Evolutionary conservation across 2,113 vertebrate genomes (phyloP).

Genomic region (Phylloscopus whistleri): DNA sequence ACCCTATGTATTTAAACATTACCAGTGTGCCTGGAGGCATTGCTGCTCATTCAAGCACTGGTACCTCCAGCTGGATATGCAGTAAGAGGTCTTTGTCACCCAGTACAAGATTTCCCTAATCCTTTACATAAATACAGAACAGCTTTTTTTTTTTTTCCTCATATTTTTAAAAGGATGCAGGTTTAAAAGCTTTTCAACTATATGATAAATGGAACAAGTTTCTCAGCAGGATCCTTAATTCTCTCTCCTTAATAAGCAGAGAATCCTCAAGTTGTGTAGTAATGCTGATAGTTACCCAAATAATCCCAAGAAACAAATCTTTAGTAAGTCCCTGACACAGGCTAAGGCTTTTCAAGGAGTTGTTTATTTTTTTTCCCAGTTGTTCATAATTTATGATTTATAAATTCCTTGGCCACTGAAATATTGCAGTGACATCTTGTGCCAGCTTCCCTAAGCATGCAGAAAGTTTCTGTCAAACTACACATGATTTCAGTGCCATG

Average conservation of each 20-base stretch:
- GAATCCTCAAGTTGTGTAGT: not conserved
- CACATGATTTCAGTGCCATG: not conserved
- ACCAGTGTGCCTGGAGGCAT: not conserved
- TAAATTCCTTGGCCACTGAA: not conserved
- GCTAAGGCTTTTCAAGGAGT: not conserved
- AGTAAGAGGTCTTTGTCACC: not conserved
- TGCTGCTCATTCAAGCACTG: not conserved
- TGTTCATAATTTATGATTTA: not conserved
- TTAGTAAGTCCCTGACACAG: not conserved
- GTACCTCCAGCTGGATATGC: not conserved
- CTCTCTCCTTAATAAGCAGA: not conserved
- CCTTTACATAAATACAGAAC: not conserved
- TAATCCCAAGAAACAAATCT: not conserved
- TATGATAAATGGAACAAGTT: not conserved
- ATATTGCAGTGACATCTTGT: not conserved
- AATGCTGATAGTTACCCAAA: not conserved
- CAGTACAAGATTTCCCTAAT: not conserved
- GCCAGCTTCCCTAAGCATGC: not conserved
- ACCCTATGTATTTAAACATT: not conserved
- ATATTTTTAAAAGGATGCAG: not conserved
- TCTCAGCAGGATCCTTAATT: not conserved
- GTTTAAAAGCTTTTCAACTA: not conserved
- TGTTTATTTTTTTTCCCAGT: accelerated
- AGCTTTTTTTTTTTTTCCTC: not conserved
- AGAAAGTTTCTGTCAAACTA: not conserved